Percentiles rank a stretch among this genome's conserved stretches.
phyloP scores from a whole-genome alignment of 2,888 invertebrate genomes.

The Cactoblastis cactorum region DNA sequence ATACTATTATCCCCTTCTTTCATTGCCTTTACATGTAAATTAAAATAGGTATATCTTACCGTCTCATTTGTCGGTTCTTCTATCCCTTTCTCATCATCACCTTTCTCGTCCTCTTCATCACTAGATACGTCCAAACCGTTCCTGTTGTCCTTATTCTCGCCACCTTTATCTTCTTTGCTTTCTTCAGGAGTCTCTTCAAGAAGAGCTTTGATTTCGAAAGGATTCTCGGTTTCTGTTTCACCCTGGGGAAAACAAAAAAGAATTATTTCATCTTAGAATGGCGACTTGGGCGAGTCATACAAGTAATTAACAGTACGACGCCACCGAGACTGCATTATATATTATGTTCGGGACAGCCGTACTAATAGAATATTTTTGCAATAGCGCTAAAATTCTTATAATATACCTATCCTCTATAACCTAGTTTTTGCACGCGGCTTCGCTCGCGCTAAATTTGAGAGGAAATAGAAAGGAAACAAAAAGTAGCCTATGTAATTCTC shows the following conservation, averaged over 20 bases:
- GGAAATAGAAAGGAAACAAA: no score
- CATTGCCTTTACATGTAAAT: background rate
- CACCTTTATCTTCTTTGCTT: slow-evolving; percentile 47
- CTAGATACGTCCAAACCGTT: slow-evolving; percentile 71
- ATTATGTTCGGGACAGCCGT: no score
- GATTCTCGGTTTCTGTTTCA: slow-evolving; percentile 85
- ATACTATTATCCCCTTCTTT: no score
- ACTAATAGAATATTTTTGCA: no score
- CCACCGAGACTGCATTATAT: no score
- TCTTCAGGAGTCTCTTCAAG: slow-evolving; percentile 78
- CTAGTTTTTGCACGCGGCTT: no score
- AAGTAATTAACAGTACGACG: no score
- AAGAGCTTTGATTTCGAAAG: slow-evolving; percentile 91
- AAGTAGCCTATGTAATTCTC: no score
- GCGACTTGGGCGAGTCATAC: no score
- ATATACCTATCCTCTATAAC: no score
- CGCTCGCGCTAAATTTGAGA: no score
- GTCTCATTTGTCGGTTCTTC: slow-evolving; percentile 35
- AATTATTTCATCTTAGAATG: background rate
- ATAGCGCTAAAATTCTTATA: no score
- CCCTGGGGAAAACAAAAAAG: slow-evolving; percentile 41
- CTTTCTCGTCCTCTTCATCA: slow-evolving; percentile 72
- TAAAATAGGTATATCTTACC: background rate
- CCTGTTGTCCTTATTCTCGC: slow-evolving; percentile 54
- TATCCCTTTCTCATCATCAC: slow-evolving; percentile 34